Conservation (phyloP, 2,888 invertebrate species). For the Pyrochroa serraticornis region DNA sequence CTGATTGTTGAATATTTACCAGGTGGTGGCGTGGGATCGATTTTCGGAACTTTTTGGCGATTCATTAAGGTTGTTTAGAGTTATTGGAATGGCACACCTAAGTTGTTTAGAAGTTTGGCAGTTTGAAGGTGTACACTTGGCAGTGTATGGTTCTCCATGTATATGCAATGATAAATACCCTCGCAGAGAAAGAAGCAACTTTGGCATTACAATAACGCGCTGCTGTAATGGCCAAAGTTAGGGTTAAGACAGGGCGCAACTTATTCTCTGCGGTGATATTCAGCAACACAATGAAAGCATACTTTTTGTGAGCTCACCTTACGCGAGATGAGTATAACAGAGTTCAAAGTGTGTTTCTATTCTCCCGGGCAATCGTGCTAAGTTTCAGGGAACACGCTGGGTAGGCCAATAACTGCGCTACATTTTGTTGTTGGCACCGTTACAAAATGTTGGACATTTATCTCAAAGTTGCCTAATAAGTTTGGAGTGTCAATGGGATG, state of each 20-base stretch:
- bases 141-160: constrained; percentile 38
- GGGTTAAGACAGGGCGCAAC: constrained; percentile 53
- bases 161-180: constrained; percentile 52
- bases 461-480: constrained; percentile 16
- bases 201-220: constrained; percentile 54
- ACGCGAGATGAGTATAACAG: constrained; percentile 44
- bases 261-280: constrained; percentile 56
- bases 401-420: constrained; percentile 42
- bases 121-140: constrained; percentile 14
- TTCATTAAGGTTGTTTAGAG: too few relatives aligned
- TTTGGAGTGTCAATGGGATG: constrained; percentile 5
- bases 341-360: constrained; percentile 52
- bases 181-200: constrained; percentile 51
- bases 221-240: constrained; percentile 56
- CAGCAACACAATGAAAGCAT: constrained; percentile 52
- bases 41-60: too few relatives aligned
- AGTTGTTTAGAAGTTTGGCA: constrained; percentile 16
- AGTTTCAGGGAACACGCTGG: constrained; percentile 43
- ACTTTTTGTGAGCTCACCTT: constrained; percentile 52
- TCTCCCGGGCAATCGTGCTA: constrained; percentile 47
- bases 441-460: constrained; percentile 8
- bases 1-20: constrained; percentile 8
- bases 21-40: not conserved
- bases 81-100: too few relatives aligned
- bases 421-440: constrained; percentile 32